Conservation (phyloP, 2,113 vertebrate genomes). For the Ciconia boyciana region DNA sequence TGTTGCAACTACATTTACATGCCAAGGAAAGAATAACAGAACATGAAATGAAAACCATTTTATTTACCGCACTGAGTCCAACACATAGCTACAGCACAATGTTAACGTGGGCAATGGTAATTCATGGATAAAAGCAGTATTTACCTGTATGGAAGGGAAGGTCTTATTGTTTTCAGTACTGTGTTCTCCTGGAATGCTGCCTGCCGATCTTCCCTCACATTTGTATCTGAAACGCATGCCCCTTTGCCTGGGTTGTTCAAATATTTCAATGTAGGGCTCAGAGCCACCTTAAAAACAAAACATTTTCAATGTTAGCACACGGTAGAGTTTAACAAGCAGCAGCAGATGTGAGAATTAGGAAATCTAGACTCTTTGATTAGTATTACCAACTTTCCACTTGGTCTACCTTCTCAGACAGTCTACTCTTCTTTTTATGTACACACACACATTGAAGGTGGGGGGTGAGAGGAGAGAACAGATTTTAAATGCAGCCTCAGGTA, state of each 20-base stretch:
- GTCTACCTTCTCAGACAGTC: not conserved
- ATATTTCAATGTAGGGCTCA: constrained; percentile 88
- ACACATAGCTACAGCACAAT: not conserved
- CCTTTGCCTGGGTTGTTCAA: constrained; percentile 93
- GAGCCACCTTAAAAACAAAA: constrained; percentile 69
- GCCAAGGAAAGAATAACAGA: not conserved
- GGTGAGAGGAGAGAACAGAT: not conserved
- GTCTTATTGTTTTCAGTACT: constrained; percentile 94
- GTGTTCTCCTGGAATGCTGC: constrained; percentile 94
- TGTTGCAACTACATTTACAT: not conserved
- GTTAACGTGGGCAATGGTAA: not conserved
- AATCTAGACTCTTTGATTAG: not conserved
- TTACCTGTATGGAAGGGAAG: constrained; percentile 93
- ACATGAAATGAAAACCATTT: not conserved
- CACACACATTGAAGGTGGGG: not conserved
- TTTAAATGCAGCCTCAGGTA: not conserved
- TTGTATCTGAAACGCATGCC: constrained; percentile 98
- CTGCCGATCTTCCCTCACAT: constrained; percentile 95
- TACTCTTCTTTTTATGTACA: not conserved
- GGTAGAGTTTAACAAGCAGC: not conserved
- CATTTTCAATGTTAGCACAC: not conserved
- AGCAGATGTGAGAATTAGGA: not conserved
- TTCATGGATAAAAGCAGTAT: not conserved
- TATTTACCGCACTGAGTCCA: not conserved
- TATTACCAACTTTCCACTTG: not conserved